Conservation (phyloP, 2,888 invertebrate species). For the Ligdia adustata region DNA sequence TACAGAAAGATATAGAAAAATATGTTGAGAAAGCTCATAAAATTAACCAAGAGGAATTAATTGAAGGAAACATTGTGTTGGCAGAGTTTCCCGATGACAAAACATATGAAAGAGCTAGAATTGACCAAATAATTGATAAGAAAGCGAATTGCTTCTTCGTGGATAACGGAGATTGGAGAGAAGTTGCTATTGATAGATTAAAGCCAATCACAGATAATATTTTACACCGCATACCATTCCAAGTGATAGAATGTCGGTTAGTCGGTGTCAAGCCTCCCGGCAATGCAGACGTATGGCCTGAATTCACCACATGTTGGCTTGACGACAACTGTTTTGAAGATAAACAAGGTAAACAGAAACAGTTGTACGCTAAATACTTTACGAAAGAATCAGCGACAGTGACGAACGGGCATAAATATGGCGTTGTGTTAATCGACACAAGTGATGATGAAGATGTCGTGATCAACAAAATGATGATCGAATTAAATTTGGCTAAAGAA, state of each 20-base stretch:
- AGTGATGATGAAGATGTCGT: slow-evolving; percentile 61
- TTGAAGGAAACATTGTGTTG: slow-evolving; percentile 72
- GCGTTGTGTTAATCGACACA: slow-evolving; percentile 76
- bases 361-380: slow-evolving; percentile 68
- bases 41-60: slow-evolving; percentile 43
- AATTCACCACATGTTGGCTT: slow-evolving; percentile 79
- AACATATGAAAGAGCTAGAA: slow-evolving; percentile 71
- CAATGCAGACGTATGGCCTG: slow-evolving; percentile 72
- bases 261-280: slow-evolving; percentile 74
- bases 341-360: slow-evolving; percentile 60
- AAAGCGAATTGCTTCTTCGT: slow-evolving; percentile 84
- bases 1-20: slow-evolving; percentile 69
- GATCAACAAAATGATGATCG: slow-evolving; percentile 77
- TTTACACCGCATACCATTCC: slow-evolving; percentile 83
- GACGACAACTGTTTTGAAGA: slow-evolving; percentile 71
- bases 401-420: slow-evolving; percentile 76
- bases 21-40: slow-evolving; percentile 49
- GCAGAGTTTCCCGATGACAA: slow-evolving; percentile 75
- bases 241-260: slow-evolving; percentile 86
- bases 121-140: slow-evolving; percentile 59
- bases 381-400: slow-evolving; percentile 60
- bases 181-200: slow-evolving; percentile 65
- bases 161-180: slow-evolving; percentile 85
- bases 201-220: slow-evolving; percentile 75
- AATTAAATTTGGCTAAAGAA: slow-evolving; percentile 72